Evolutionary conservation across 2,113 vertebrate species (phyloP).

Genomic region (Patagioenas fasciata): DNA sequence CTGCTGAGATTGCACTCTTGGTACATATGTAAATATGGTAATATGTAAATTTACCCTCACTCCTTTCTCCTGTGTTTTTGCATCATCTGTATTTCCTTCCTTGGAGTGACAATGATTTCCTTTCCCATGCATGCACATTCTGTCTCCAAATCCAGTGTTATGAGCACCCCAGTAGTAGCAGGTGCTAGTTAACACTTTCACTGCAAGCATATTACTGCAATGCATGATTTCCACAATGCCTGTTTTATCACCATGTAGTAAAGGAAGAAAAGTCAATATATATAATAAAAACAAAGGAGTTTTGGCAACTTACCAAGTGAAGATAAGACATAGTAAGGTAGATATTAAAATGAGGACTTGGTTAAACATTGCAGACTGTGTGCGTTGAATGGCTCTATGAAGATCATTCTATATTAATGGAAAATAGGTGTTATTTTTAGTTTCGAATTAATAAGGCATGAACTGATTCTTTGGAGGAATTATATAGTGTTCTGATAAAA

Average conservation of each 20-base stretch:
- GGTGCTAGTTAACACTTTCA: background rate
- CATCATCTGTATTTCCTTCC: background rate
- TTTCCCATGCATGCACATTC: background rate
- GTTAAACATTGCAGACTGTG: slow-evolving; percentile 88
- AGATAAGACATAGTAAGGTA: slow-evolving; percentile 86
- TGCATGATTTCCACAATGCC: background rate
- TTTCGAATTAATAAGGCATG: background rate
- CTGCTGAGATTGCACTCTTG: background rate
- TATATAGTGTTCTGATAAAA: background rate
- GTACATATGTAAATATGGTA: background rate
- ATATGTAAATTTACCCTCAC: background rate
- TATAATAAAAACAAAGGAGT: background rate
- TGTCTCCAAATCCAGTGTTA: background rate
- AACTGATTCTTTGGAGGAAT: background rate
- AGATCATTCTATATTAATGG: slow-evolving; percentile 82
- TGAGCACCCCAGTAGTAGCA: background rate
- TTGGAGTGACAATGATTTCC: background rate
- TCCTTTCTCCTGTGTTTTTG: background rate
- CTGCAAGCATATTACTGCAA: background rate
- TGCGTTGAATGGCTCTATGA: slow-evolving; percentile 86
- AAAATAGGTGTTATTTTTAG: slow-evolving; percentile 31
- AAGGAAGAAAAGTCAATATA: background rate
- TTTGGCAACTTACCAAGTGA: slow-evolving; percentile 82
- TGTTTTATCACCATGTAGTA: background rate
- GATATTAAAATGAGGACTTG: slow-evolving; percentile 89